phyloP scores from a whole-genome alignment of 2,113 vertebrate genomes.

The Myanophis thanlyinensis region DNA sequence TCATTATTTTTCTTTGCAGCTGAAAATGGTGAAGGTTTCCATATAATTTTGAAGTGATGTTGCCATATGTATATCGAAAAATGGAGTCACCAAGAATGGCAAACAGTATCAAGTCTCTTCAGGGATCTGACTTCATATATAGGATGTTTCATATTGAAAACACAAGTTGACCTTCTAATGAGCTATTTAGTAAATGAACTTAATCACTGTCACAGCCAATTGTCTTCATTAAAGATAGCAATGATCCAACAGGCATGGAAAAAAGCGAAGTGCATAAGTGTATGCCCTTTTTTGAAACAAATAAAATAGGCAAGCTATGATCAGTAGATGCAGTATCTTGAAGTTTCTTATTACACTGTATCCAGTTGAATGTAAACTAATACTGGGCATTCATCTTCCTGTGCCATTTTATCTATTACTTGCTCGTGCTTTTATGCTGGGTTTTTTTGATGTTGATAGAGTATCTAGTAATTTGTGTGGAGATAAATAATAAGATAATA shows the following conservation, averaged over 20 bases:
- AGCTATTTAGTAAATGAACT: slow-evolving; percentile 69
- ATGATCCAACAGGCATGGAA: slow-evolving; percentile 50
- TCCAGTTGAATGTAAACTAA: slow-evolving; percentile 77
- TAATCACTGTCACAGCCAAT: slow-evolving; percentile 69
- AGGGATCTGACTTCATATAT: slow-evolving; percentile 75
- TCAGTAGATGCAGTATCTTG: slow-evolving; percentile 65
- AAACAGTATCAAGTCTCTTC: slow-evolving; percentile 69
- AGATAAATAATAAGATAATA: slow-evolving; percentile 53
- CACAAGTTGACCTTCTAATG: slow-evolving; percentile 71
- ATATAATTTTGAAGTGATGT: slow-evolving; percentile 92
- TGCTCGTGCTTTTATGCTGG: slow-evolving; percentile 61
- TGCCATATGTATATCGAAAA: slow-evolving; percentile 51
- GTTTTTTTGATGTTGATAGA: slow-evolving; percentile 66
- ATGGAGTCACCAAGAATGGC: slow-evolving; percentile 68
- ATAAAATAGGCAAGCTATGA: slow-evolving; percentile 57
- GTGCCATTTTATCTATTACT: slow-evolving; percentile 70
- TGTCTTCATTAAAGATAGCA: slow-evolving; percentile 59
- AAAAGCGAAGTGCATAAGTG: slow-evolving; percentile 49
- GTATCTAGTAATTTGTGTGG: slow-evolving; percentile 63
- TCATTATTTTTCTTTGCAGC: slow-evolving; percentile 67
- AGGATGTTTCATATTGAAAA: slow-evolving; percentile 87
- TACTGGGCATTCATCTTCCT: slow-evolving; percentile 75
- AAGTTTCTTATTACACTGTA: slow-evolving; percentile 63
- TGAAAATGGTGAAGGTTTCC: slow-evolving; percentile 90
- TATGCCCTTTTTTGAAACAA: slow-evolving; percentile 48